These are phyloP conservation scores for Aplysina aerophoba DNA, from an alignment of 37 sponge, comb jelly and placozoan species.

Conservation along the genomic window DNA sequence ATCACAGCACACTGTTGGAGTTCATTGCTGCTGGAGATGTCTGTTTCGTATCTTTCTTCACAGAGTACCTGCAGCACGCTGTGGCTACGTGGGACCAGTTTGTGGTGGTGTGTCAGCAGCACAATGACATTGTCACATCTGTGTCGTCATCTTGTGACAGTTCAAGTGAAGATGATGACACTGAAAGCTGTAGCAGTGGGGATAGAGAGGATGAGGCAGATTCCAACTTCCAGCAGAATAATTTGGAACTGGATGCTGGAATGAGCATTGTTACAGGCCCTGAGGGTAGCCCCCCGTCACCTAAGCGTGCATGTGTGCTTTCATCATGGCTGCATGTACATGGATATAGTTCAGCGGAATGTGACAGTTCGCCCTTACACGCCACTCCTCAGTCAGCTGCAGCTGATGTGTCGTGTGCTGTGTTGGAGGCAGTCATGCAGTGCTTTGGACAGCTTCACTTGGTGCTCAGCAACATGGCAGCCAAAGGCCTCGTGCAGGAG, in stretches of 20 bases:
- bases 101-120: slow-evolving; percentile 1
- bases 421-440: background rate
- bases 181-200: background rate
- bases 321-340: no score
- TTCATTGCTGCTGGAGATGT: slow-evolving; percentile 6
- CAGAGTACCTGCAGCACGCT: background rate
- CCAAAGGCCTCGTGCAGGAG: background rate
- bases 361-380: no score
- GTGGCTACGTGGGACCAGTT: background rate
- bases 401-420: no score
- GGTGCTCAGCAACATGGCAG: background rate
- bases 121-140: background rate
- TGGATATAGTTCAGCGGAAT: no score
- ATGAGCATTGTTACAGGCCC: no score
- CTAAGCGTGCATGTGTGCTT: no score
- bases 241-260: background rate
- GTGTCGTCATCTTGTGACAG: no score
- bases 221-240: background rate
- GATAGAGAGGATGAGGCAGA: background rate
- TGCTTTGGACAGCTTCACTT: slow-evolving; percentile 1
- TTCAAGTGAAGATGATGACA: no score
- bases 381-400: no score
- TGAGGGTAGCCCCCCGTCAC: no score
- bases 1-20: slow-evolving; percentile 13
- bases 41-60: background rate